Base-by-base conservation (phyloP, 2,888 invertebrate species). In the Parthenolecanium corni region DNA sequence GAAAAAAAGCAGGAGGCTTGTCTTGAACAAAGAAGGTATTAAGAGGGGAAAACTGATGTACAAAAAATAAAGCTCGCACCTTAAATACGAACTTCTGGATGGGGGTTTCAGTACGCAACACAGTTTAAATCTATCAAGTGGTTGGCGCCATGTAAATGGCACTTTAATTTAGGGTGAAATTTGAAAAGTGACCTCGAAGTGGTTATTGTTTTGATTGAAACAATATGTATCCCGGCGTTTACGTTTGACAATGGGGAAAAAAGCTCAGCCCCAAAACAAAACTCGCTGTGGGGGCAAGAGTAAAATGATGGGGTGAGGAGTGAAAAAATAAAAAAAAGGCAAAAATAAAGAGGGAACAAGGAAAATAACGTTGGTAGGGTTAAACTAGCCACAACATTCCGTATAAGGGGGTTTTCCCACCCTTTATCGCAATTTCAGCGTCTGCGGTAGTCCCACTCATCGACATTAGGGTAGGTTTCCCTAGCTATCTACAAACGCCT, bases 301-400 rank as follows among this genome's bases (percentile, higher is more conserved):
- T 53, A 9, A 31, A 31, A 31, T 6, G 31, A 9, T 4, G 31
- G 31, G 4, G 31, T 4, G 31, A 9, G 9, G 31, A 31, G 31
- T 6, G 31, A 31, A 31, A 31, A 31, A 31, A 31, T n/a, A n/a
- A n/a, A n/a, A n/a, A n/a, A n/a, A n/a, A n/a, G n/a, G n/a, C n/a
- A n/a, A n/a, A n/a, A n/a, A 18, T 9, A 46, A n/a, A 18, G 16
- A 24, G 61, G 61, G 61, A 36, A 51, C 61, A 61, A 61, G 49
- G 5, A 18, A 51, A 61, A 38, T 38, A 20, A 49, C 47, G 47
- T 61, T 51, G 40, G 61, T 61, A 61, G 61, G 61, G 61, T 61
- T 61, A 61, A 61, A 61, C 61, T 61, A 61, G 61, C 61, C 61
- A 61, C 49, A 61, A 61, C 61, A 61, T 61, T 58, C 49, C 61